Percentiles rank a stretch among this genome's conserved stretches.
These are phyloP conservation scores for Muscicapa comitata DNA, from an alignment of 2,797 vertebrate species.

Conservation along the genomic window DNA sequence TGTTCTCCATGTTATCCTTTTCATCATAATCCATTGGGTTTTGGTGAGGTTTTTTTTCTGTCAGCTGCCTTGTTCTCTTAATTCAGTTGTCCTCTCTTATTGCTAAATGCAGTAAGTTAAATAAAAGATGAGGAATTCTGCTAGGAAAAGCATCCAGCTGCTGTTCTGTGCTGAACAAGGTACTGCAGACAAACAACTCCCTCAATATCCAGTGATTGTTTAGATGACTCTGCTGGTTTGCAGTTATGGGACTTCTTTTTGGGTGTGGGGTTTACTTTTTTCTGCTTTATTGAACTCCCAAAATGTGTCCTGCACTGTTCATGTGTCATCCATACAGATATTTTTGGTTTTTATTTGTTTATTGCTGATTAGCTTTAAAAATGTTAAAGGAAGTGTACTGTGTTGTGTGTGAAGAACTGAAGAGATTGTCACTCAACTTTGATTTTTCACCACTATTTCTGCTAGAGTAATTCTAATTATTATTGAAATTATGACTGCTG, in stretches of 20 bases:
- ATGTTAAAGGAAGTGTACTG: not conserved
- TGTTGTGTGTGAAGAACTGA: not conserved
- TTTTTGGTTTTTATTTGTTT: not conserved
- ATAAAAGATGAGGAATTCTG: not conserved
- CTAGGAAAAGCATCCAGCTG: not conserved
- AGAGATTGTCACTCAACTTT: not conserved
- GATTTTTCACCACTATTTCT: not conserved
- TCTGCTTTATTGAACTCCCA: not conserved
- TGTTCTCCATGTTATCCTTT: not conserved
- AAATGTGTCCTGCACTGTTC: not conserved
- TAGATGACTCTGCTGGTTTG: not conserved
- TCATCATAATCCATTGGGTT: not conserved
- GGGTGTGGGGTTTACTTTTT: not conserved
- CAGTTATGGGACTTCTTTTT: not conserved
- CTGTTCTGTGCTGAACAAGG: not conserved
- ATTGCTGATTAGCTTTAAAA: not conserved
- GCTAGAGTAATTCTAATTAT: not conserved
- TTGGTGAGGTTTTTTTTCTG: not conserved
- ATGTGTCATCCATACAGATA: not conserved
- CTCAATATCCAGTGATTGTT: not conserved
- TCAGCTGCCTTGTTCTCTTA: not conserved
- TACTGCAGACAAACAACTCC: not conserved
- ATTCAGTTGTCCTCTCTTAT: not conserved
- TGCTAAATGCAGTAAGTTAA: not conserved
- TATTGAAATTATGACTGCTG: not conserved